Percentiles rank a stretch among this genome's conserved stretches.
Evolutionary conservation across 2,888 invertebrate genomes (phyloP).

Genomic region (Bruchidius siliquastri): DNA sequence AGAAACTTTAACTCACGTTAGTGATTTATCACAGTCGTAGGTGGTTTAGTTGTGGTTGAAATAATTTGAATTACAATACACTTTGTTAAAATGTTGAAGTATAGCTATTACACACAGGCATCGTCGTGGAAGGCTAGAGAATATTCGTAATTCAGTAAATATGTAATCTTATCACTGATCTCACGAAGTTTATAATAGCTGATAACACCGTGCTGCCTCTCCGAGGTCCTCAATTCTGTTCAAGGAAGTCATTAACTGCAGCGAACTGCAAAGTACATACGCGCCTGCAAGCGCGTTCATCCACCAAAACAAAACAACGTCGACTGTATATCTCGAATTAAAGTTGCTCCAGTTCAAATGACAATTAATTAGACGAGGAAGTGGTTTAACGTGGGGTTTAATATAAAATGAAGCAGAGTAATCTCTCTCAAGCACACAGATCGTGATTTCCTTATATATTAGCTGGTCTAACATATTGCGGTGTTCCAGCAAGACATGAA

Average conservation of each 20-base stretch:
- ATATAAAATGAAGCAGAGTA: constrained; percentile 29
- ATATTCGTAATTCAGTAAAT: too few species aligned
- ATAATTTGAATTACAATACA: too few species aligned
- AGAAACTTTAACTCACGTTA: too few species aligned
- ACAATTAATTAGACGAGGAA: constrained; percentile 24
- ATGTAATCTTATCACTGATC: background rate
- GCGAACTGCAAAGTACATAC: background rate
- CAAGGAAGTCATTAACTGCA: background rate
- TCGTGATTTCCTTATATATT: background rate
- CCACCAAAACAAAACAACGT: constrained; percentile 4
- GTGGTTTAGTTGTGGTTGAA: too few species aligned
- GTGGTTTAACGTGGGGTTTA: constrained; percentile 22
- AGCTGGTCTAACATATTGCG: background rate
- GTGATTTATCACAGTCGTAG: too few species aligned
- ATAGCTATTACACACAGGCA: too few species aligned
- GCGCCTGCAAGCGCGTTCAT: background rate
- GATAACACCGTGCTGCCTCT: background rate
- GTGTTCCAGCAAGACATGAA: background rate
- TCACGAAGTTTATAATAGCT: background rate
- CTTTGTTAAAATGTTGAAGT: too few species aligned
- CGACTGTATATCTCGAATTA: constrained; percentile 7
- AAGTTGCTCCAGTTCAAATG: constrained; percentile 19
- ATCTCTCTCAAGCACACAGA: constrained; percentile 13
- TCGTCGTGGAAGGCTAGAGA: too few species aligned
- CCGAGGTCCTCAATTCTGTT: background rate